These are phyloP conservation scores for Solenopsis invicta DNA, from an alignment of 1,140 invertebrate genomes.

Conservation along the genomic window DNA sequence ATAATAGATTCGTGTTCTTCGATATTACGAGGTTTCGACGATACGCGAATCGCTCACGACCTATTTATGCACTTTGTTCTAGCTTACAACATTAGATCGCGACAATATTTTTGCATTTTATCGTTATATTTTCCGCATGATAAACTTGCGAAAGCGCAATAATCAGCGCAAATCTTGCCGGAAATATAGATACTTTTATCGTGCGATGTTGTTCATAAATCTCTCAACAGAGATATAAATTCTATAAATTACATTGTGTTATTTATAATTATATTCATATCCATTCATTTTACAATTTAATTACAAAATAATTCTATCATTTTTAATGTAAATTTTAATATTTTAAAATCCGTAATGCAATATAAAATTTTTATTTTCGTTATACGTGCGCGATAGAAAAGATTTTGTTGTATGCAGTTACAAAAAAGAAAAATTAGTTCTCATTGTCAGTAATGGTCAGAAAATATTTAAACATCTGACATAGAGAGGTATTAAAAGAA, in stretches of 20 bases:
- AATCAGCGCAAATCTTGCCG: neutral
- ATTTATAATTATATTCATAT: neutral
- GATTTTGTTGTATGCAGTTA: no score
- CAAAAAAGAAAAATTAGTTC: neutral
- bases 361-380: neutral
- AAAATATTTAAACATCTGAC: neutral
- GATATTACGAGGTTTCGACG: constrained; percentile 4
- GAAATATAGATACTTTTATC: constrained; percentile 20
- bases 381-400: neutral
- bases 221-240: neutral
- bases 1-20: neutral
- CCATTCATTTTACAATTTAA: neutral
- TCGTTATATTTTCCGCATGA: neutral
- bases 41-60: neutral
- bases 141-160: neutral
- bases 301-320: neutral
- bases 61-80: constrained; percentile 27
- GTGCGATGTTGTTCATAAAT: neutral
- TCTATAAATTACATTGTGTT: neutral
- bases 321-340: neutral
- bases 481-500: neutral
- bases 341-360: neutral
- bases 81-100: neutral
- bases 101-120: constrained; percentile 20
- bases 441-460: no score